phyloP scores from a whole-genome alignment of 2,888 invertebrate genomes.

The Synergus laeviventris region DNA sequence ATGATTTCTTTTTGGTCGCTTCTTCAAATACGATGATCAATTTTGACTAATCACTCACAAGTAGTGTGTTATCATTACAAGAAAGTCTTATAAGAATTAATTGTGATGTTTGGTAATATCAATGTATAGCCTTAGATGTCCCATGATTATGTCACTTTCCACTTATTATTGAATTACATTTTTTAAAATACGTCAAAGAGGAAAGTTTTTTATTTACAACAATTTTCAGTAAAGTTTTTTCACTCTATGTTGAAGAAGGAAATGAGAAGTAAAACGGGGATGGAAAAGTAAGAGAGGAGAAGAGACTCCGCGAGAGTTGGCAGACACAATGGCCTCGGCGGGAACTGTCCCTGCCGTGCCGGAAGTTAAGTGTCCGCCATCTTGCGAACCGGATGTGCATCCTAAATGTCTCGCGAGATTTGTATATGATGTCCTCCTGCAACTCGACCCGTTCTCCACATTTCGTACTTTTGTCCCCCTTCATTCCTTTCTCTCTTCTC shows the following conservation, averaged over 20 bases:
- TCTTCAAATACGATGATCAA: too few relatives aligned
- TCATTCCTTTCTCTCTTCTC: constrained; percentile 36
- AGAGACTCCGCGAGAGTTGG: constrained; percentile 53
- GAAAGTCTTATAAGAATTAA: too few relatives aligned
- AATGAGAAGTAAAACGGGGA: constrained; percentile 37
- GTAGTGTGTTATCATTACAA: too few relatives aligned
- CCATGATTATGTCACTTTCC: too few relatives aligned
- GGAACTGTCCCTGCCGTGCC: constrained; percentile 63
- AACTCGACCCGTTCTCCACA: constrained; percentile 34
- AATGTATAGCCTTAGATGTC: too few relatives aligned
- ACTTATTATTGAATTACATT: too few relatives aligned
- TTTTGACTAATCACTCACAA: too few relatives aligned
- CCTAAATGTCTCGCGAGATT: constrained; percentile 71
- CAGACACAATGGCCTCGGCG: constrained; percentile 64
- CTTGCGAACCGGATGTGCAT: constrained; percentile 71
- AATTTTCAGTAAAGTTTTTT: neutral
- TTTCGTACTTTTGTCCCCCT: neutral
- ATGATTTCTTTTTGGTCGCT: too few relatives aligned
- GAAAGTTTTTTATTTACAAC: neutral
- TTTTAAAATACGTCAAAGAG: too few relatives aligned
- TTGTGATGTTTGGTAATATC: too few relatives aligned
- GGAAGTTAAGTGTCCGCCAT: constrained; percentile 71
- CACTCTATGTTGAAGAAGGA: neutral
- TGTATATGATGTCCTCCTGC: constrained; percentile 60
- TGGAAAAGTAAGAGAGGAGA: constrained; percentile 36